Base-by-base conservation (phyloP, 2,888 invertebrate genomes). In the Leptarthrus brevirostris region DNA sequence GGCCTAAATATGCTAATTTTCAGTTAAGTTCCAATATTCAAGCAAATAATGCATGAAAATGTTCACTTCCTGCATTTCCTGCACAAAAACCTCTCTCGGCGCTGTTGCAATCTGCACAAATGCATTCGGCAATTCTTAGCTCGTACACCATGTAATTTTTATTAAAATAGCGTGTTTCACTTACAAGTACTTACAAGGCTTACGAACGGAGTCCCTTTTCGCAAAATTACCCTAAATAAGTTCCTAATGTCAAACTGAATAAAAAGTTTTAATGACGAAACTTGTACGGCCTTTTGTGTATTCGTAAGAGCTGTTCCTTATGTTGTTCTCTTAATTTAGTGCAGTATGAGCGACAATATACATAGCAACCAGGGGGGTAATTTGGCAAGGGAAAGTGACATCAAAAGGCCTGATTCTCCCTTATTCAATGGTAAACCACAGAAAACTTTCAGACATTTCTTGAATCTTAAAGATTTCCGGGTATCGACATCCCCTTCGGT, bases 181-280 rank as follows among this genome's bases (percentile, higher is more conserved):
- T 47, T 14, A 47, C 47, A 47, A 8, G 47, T 36, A 12, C 36
- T 12, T 12, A 12, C n/a, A 8, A 36, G n/a, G 36, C 36, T 36
- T 36, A 36, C 36, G n/a, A n/a, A n/a, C 8, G n/a, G 47, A 47
- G 16, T 6, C 52, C 18, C 52, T 14, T 18, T 18, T 52, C 10
- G 18, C 18, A 52, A 18, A 52, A 18, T 52, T 52, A 52, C 12
- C 52, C 52, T 16, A 52, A 66, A 66, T 47, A 66, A 44, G 24
- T 66, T 44, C 47, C 47, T 47, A 47, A 66, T 47, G 64, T 24
- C 16, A 30, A 58, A 26, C 74, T 24, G 70, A 75, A 75, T 74
- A 74, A 75, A 75, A 75, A 75, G 22, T 75, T 75, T 75, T 75
- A 75, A 75, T 75, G 74, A 71, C 71, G 74, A 75, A 75, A 73